Evolutionary conservation across 2,888 invertebrate species (phyloP).

Genomic region (Andrena flavipes): DNA sequence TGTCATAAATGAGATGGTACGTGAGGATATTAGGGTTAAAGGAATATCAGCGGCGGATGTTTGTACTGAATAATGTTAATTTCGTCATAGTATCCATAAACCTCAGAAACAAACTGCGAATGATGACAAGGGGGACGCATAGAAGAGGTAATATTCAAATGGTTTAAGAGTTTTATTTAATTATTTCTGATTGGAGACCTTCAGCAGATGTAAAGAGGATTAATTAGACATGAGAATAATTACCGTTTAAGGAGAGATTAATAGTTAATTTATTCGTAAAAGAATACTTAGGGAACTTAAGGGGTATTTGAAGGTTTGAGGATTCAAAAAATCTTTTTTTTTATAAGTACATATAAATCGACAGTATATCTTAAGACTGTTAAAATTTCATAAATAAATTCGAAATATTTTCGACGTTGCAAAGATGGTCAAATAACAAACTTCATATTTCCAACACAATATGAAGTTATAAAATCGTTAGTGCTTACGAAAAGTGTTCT

Average conservation of each 20-base stretch:
- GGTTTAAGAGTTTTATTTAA: not conserved
- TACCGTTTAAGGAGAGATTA: not conserved
- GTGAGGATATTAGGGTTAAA: not conserved
- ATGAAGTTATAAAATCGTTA: too few species aligned
- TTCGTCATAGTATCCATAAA: not conserved
- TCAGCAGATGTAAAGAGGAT: not conserved
- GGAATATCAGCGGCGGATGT: not conserved
- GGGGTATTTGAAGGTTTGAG: too few species aligned
- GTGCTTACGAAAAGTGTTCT: too few species aligned
- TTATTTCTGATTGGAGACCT: not conserved
- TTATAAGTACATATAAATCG: too few species aligned
- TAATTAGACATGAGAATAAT: not conserved
- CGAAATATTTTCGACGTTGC: too few species aligned
- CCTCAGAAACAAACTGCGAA: not conserved
- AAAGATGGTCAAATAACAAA: too few species aligned
- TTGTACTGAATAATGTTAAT: not conserved
- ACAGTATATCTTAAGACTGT: too few species aligned
- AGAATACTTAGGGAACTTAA: not conserved
- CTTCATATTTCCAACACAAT: too few species aligned
- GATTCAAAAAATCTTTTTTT: too few species aligned
- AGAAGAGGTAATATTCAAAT: not conserved
- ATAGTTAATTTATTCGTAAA: not conserved
- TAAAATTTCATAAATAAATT: too few species aligned
- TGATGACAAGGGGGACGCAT: not conserved
- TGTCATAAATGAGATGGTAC: slow-evolving; percentile 3